Conservation (phyloP, 2,797 vertebrate genomes). For the Scarus forsteni region DNA sequence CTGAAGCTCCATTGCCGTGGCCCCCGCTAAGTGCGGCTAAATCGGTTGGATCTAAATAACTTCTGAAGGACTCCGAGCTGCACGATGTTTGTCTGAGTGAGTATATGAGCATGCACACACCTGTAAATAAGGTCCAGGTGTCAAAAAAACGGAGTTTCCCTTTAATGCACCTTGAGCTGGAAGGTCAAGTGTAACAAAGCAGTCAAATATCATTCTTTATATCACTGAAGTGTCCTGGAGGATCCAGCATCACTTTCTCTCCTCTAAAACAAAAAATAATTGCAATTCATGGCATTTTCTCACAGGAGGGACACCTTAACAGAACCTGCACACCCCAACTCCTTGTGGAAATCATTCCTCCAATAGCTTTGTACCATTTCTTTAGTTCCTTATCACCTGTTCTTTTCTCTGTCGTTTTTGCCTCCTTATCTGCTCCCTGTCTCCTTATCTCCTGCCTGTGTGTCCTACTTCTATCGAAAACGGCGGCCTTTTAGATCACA, state of each 20-base stretch:
- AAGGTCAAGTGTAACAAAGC: too few species aligned
- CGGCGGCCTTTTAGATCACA: constrained; percentile 23
- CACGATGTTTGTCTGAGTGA: too few species aligned
- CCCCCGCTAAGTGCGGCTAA: too few species aligned
- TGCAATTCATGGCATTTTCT: background rate
- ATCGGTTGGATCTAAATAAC: too few species aligned
- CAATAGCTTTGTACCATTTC: background rate
- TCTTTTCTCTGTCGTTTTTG: constrained; percentile 29
- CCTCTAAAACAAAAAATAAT: background rate
- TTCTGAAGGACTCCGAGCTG: too few species aligned
- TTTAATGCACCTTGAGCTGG: too few species aligned
- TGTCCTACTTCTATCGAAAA: constrained; percentile 38
- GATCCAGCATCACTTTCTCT: background rate
- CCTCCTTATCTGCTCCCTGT: constrained; percentile 33
- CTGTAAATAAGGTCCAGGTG: too few species aligned
- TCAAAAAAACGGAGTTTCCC: too few species aligned
- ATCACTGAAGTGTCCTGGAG: background rate
- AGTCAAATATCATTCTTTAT: too few species aligned
- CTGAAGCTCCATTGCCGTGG: too few species aligned
- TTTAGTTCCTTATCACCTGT: constrained; percentile 18
- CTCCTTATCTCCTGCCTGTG: constrained; percentile 28
- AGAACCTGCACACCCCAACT: constrained; percentile 3
- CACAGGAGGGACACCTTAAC: background rate
- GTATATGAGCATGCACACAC: too few species aligned
- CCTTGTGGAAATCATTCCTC: background rate